Conservation (phyloP, 2,888 invertebrate genomes). For the Ornithoptera alexandrae region DNA sequence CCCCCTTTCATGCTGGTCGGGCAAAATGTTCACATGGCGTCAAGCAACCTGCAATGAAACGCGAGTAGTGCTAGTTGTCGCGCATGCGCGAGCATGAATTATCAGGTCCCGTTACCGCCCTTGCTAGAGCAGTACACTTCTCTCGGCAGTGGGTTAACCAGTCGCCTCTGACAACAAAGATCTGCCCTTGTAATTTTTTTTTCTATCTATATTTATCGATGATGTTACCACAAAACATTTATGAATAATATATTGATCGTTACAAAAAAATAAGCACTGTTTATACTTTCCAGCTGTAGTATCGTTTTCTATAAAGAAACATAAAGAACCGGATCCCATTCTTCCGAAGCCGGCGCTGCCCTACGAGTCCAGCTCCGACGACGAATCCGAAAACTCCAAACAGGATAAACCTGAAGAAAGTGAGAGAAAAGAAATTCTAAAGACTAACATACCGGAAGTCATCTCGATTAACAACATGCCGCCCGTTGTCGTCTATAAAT, state of each 20-base stretch:
- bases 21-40: too few species aligned
- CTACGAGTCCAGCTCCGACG: constrained; percentile 87
- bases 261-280: constrained; percentile 1
- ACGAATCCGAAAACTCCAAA: constrained; percentile 64
- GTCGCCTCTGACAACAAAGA: too few species aligned
- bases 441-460: constrained; percentile 38
- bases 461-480: constrained; percentile 44
- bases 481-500: constrained; percentile 61
- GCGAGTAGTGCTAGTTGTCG: background rate
- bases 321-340: constrained; percentile 85
- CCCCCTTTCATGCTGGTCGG: background rate
- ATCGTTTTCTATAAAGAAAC: constrained; percentile 91
- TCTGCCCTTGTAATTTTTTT: background rate
- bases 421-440: constrained; percentile 35
- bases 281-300: constrained; percentile 81
- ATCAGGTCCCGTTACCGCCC: too few species aligned
- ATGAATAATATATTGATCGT: background rate
- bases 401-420: constrained; percentile 41
- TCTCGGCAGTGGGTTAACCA: too few species aligned
- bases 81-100: background rate
- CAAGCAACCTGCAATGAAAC: background rate
- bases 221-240: background rate
- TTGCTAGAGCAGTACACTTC: too few species aligned
- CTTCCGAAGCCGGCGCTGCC: constrained; percentile 87
- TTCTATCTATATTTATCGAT: background rate